Conservation (phyloP, 2,797 vertebrate genomes). For the Sebastes steindachneri region DNA sequence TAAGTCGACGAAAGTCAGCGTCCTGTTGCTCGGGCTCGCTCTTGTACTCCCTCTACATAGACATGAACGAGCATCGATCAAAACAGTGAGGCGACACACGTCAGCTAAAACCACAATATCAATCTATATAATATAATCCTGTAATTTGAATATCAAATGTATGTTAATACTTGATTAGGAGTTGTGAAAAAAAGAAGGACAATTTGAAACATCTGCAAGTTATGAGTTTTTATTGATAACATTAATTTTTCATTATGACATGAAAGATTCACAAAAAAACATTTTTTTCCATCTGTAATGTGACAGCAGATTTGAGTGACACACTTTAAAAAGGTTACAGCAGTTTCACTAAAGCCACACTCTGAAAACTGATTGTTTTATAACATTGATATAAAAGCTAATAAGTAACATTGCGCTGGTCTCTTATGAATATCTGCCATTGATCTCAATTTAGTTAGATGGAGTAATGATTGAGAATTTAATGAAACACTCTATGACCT, state of each 20-base stretch:
- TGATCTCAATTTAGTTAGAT: not conserved
- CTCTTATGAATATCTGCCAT: not conserved
- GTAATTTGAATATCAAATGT: not conserved
- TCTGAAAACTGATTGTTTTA: not conserved
- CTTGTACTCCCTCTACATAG: too few relatives aligned
- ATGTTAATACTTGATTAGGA: not conserved
- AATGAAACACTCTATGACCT: not conserved
- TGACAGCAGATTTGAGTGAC: not conserved
- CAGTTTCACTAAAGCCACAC: not conserved
- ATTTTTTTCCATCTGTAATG: not conserved
- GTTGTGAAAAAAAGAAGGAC: not conserved
- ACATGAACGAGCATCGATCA: too few relatives aligned
- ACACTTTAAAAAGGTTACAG: not conserved
- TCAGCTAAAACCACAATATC: too few relatives aligned
- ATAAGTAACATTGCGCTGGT: not conserved
- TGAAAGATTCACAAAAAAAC: slow-evolving; percentile 1
- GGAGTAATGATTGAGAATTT: not conserved
- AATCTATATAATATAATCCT: not conserved
- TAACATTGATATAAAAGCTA: not conserved
- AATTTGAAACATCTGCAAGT: not conserved
- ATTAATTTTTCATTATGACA: not conserved
- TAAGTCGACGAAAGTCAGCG: too few relatives aligned
- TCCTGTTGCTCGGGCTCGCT: too few relatives aligned
- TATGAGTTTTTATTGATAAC: slow-evolving; percentile 21
- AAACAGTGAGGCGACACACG: too few relatives aligned